A percentile compares a stretch with the other conserved stretches of the same genome.
Conservation (phyloP, 53 echinoderm and acorn worm genomes). For the Patiria pectinifera region DNA sequence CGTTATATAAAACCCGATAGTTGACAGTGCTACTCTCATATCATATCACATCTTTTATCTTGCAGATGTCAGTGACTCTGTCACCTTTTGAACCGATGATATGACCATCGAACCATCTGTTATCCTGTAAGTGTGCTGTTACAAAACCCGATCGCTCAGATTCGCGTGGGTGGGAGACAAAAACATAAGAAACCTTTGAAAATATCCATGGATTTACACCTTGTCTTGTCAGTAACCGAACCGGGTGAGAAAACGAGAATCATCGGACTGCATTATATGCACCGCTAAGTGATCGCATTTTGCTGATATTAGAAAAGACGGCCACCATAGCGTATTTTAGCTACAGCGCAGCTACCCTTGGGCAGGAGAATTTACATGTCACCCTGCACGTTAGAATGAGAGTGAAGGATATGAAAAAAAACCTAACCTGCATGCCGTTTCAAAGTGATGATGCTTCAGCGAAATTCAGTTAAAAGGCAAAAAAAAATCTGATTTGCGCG, state of each 20-base stretch:
- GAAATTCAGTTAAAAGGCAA: conserved; percentile 36
- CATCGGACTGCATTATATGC: conserved; percentile 29
- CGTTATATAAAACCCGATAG: too few species aligned
- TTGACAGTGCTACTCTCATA: neutral
- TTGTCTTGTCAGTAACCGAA: neutral
- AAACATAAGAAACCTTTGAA: neutral
- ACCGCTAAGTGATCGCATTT: conserved; percentile 59
- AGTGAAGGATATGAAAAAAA: neutral
- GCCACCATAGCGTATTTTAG: too few species aligned
- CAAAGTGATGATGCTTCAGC: conserved; percentile 32
- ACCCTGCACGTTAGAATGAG: neutral
- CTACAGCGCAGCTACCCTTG: neutral
- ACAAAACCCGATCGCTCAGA: neutral
- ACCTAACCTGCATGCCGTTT: conserved; percentile 1
- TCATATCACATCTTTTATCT: neutral
- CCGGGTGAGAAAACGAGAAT: conserved; percentile 1
- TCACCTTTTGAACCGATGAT: conserved; percentile 13
- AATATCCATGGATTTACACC: conserved; percentile 33
- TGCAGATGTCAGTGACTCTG: conserved; percentile 1
- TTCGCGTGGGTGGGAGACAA: neutral
- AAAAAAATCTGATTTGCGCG: conserved; percentile 38
- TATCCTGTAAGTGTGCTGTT: conserved; percentile 5
- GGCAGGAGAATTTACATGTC: neutral
- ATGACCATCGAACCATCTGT: neutral
- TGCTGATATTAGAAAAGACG: neutral